Evolutionary conservation across 2,797 vertebrate species (phyloP), one percentile per base, ranked within the genome.

Genomic region (Poeciliopsis presidionis): DNA sequence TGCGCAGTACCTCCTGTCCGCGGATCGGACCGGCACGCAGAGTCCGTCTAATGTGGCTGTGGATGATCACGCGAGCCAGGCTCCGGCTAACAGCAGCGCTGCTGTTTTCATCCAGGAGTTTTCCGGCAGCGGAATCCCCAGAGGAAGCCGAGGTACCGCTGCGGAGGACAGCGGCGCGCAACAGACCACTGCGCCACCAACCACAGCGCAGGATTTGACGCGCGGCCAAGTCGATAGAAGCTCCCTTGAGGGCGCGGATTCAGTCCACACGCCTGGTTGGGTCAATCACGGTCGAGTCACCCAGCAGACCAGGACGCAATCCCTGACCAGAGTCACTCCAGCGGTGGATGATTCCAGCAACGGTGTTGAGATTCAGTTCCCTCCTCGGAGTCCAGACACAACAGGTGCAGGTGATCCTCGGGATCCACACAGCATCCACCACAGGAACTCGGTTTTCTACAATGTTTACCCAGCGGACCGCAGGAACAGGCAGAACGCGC

Each of bases 381-480:
- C 89, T 7, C 83, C 47, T 1, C 49, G 75, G 3, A 80, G 80
- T 9, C 43, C 75, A 6, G 88, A 86, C 2, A 4, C 85, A 36
- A 12, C 55, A 0, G 84, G 90, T 5, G 71, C 45, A 2, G 89
- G 88, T 9, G 92, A 95, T 74, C 92, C 91, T 1, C 85, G 76
- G 9, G 91, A 91, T 28, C 91, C 89, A 1, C 91, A 92, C 73
- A 92, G 82, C 12, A 92, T 87, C 28, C 91, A 90, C 53, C 93
- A 91, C 83, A 88, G 88, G 67, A 96, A 97, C 84, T 93, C 94
- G 0, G 85, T 96, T 76, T 93, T 94, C 84, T 94, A 95, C 33
- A 86, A 96, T 16, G 59, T 94, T 5, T 94, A 95, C 76, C 89
- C 93, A 1, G 80, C 89, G 3, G 85, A 92, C 72, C 86, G 77